phyloP scores from a whole-genome alignment of 2,113 vertebrate species.

The Chaetura pelagica region DNA sequence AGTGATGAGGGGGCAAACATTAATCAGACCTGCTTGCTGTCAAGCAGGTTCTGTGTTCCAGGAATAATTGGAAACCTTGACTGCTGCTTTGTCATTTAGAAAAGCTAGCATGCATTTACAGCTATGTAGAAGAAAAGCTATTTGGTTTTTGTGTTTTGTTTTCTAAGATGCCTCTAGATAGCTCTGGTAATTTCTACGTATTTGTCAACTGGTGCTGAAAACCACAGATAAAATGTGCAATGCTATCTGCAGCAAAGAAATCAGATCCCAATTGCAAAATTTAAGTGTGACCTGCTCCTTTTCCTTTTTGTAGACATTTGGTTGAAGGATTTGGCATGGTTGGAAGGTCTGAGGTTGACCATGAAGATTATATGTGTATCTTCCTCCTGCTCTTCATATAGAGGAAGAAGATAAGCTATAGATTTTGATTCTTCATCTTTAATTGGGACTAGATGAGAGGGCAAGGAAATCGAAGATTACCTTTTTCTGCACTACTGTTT shows the following conservation, averaged over 20 bases:
- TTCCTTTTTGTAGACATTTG: slow-evolving; percentile 1
- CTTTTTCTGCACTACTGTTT: neutral
- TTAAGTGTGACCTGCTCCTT: neutral
- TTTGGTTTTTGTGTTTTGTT: neutral
- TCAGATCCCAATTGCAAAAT: neutral
- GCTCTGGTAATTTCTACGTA: neutral
- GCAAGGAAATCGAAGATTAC: fast-evolving
- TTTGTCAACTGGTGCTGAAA: neutral
- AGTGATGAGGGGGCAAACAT: neutral
- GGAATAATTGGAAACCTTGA: neutral
- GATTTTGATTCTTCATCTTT: neutral
- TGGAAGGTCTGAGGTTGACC: neutral
- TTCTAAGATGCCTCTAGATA: neutral
- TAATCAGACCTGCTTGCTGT: neutral
- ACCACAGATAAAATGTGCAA: neutral
- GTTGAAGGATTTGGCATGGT: neutral
- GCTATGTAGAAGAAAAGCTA: neutral
- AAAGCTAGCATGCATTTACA: neutral
- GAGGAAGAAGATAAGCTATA: neutral
- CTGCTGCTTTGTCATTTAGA: neutral
- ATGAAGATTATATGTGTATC: neutral
- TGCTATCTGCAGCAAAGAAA: neutral
- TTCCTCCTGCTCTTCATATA: neutral
- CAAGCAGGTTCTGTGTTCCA: neutral
- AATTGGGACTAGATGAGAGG: neutral